phyloP scores from a whole-genome alignment of 2,113 vertebrate species.

The Lagenorhynchus albirostris region DNA sequence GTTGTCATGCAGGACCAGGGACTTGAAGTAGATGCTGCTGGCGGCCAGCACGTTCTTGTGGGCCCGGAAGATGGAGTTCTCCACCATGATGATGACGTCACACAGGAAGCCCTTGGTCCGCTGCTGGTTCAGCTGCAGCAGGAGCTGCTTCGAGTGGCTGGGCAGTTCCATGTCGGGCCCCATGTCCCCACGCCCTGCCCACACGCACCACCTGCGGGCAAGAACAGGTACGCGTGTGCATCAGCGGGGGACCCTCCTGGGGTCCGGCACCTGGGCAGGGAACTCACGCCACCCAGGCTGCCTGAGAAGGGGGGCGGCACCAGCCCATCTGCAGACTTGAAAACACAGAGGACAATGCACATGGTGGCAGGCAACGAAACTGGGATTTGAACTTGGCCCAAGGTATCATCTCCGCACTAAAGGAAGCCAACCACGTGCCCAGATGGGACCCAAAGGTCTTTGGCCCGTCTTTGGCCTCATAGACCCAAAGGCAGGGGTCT shows the following conservation, averaged over 20 bases:
- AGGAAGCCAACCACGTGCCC: background rate
- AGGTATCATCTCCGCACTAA: background rate
- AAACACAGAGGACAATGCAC: background rate
- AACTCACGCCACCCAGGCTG: too few relatives aligned
- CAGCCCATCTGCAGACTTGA: background rate
- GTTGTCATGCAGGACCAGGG: slow-evolving; percentile 98
- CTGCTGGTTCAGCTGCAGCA: slow-evolving; percentile 99
- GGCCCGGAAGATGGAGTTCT: slow-evolving; percentile 98
- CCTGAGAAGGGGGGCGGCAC: background rate
- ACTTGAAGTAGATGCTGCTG: slow-evolving; percentile 99
- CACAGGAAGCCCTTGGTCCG: slow-evolving; percentile 99
- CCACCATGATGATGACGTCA: slow-evolving; percentile 98
- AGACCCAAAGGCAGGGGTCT: background rate
- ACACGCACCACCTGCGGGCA: slow-evolving; percentile 88
- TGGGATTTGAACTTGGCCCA: background rate
- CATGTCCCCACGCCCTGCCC: slow-evolving; percentile 88
- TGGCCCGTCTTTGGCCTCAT: too few relatives aligned
- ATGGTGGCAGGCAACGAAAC: background rate
- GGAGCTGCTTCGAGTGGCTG: slow-evolving; percentile 99
- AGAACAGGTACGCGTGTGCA: slow-evolving; percentile 50
- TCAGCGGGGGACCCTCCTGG: background rate
- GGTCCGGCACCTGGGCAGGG: background rate
- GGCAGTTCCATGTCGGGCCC: slow-evolving; percentile 97
- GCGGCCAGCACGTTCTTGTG: slow-evolving; percentile 98
- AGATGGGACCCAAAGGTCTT: background rate